Conservation (phyloP, 2,113 vertebrate genomes). For the Tenebrosternarchus preto region DNA sequence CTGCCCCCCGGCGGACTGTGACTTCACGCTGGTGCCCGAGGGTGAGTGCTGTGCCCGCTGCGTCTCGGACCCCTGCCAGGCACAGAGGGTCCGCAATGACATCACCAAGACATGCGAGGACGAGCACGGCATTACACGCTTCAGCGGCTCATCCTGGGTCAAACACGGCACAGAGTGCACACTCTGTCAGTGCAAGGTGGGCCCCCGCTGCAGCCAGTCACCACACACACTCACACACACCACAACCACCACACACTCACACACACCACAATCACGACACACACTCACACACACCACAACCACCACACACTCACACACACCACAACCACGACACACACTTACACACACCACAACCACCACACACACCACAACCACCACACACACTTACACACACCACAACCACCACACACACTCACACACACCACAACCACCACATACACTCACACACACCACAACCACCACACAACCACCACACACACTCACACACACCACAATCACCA, state of each 20-base stretch:
- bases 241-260: neutral
- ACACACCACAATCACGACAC: no score
- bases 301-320: neutral
- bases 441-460: neutral
- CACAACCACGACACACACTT: no score
- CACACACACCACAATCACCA: no score
- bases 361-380: no score
- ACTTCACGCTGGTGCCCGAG: constrained; percentile 90
- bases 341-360: neutral
- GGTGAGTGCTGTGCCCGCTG: constrained; percentile 92
- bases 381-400: no score
- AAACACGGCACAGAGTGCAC: constrained; percentile 97
- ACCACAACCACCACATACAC: no score
- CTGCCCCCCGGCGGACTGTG: constrained; percentile 89
- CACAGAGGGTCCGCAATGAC: constrained; percentile 90
- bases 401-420: neutral
- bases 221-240: no score
- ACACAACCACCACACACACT: no score
- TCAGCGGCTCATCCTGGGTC: constrained; percentile 96
- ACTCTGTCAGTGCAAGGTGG: constrained; percentile 93
- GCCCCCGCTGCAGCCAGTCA: neutral
- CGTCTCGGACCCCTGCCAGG: constrained; percentile 92
- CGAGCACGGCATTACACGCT: constrained; percentile 88
- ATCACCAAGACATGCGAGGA: constrained; percentile 97
- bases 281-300: no score